Evolutionary conservation across 2,113 vertebrate species (phyloP).

Genomic region (Oryzias javanicus): DNA sequence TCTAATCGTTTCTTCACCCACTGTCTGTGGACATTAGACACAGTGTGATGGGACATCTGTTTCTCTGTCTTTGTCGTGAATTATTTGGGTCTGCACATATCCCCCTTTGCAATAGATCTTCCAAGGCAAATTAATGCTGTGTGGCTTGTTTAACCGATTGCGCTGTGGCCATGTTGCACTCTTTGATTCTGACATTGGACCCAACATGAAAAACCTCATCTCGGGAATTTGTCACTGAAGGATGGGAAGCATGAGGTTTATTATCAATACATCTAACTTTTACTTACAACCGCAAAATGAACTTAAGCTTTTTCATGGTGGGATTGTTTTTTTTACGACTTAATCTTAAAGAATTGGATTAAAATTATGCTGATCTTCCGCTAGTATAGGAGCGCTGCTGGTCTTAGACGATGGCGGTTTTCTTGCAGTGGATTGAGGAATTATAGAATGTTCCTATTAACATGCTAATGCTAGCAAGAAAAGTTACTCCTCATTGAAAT

Average conservation of each 20-base stretch:
- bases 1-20: slow-evolving; percentile 67
- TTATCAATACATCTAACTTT: not conserved
- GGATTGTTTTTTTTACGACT: too few species aligned
- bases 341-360: too few species aligned
- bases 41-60: slow-evolving; percentile 61
- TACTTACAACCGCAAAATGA: too few species aligned
- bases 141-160: slow-evolving; percentile 61
- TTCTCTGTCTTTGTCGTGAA: slow-evolving; percentile 30
- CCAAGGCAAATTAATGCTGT: slow-evolving; percentile 51
- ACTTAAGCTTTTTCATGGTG: too few species aligned
- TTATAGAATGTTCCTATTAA: too few species aligned
- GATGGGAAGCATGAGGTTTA: not conserved
- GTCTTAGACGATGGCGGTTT: too few species aligned
- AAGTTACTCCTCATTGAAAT: too few species aligned
- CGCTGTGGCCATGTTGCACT: slow-evolving; percentile 22
- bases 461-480: too few species aligned
- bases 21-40: slow-evolving; percentile 61
- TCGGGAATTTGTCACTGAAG: slow-evolving; percentile 9
- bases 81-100: slow-evolving; percentile 27
- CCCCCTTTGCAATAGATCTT: slow-evolving; percentile 47
- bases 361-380: too few species aligned
- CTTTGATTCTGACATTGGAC: slow-evolving; percentile 63
- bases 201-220: slow-evolving; percentile 59
- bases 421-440: too few species aligned
- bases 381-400: too few species aligned